Base-by-base conservation (phyloP, 2,888 invertebrate genomes). In the Megaustenia siamemsis region DNA sequence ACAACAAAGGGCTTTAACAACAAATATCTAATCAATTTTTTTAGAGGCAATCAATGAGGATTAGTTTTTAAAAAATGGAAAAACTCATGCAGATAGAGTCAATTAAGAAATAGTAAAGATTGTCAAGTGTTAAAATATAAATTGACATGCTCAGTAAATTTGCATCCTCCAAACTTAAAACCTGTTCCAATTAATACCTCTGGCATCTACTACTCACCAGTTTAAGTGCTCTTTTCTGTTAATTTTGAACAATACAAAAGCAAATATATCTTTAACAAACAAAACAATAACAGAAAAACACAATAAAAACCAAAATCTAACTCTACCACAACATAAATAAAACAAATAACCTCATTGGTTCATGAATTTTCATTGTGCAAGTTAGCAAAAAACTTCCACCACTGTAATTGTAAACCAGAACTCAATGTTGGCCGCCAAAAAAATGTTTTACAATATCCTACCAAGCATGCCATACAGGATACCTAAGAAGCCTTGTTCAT, bases 141-240 rank as follows among this genome's bases (percentile, higher is more conserved):
- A 32, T 38, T 24, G 15, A n/a, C 60, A 60, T 77, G 73, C 73
- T 73, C 71, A 43, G 10, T 73, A 73, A 45, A 24, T 49, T 18
- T 49, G 73, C 73, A 5, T 32, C 73, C 21, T 49, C 49, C 28
- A 56, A 77, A 12, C 38, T 35, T 38, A 40, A 77, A 77, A 40
- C 60, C 10, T 24, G 56, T 77, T 35, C n/a, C 66, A 63, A 18
- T 79, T 66, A 66, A 68, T 15, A 68, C 63, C 60, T 80, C 24
- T 24, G 35, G 21, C 18, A 68, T 53, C 24, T 24, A 40, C 45
- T 79, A 86, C 80, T 83, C 66, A 86, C 80, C 79, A 79, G 24
- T 45, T 83, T 86, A 53, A 68, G 38, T 68, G 60, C 56, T 68
- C 82, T 85, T 79, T 85, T 82, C 82, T 82, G 82, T 85, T 77